Conservation (phyloP, 2,888 invertebrate species). For the Pyrrhia umbra region DNA sequence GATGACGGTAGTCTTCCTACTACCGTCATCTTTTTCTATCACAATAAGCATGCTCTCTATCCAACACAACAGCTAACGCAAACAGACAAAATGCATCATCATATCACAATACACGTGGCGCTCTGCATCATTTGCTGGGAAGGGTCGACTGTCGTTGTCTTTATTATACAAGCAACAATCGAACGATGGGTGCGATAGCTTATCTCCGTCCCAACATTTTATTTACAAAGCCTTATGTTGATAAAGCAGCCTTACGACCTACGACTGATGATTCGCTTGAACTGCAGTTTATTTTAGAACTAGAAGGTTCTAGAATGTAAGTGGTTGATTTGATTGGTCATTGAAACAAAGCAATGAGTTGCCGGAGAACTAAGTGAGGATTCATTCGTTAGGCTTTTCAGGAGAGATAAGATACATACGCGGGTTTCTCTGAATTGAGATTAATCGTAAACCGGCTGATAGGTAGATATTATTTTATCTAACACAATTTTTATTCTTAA, state of each 20-base stretch:
- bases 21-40: too few relatives aligned
- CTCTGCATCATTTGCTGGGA: constrained; percentile 19
- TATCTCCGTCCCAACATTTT: constrained; percentile 43
- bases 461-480: too few relatives aligned
- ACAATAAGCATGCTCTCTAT: too few relatives aligned
- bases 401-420: too few relatives aligned
- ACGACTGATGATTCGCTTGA: constrained; percentile 20
- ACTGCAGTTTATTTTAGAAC: neutral
- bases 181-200: constrained; percentile 48
- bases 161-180: constrained; percentile 36
- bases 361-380: neutral
- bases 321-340: too few relatives aligned
- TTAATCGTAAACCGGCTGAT: too few relatives aligned
- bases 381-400: neutral
- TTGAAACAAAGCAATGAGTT: constrained; percentile 11
- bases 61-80: neutral
- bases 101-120: constrained; percentile 46
- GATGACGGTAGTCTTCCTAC: too few relatives aligned
- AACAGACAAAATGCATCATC: constrained; percentile 3
- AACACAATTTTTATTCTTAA: too few relatives aligned
- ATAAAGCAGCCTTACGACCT: constrained; percentile 41
- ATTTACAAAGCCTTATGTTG: constrained; percentile 36
- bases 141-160: constrained; percentile 36
- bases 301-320: constrained; percentile 38
- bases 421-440: too few relatives aligned